Percentiles rank a stretch among this genome's conserved stretches.
These are phyloP conservation scores for Schizopygopsis malacanthus DNA, from an alignment of 2,797 vertebrate genomes.

Conservation along the genomic window DNA sequence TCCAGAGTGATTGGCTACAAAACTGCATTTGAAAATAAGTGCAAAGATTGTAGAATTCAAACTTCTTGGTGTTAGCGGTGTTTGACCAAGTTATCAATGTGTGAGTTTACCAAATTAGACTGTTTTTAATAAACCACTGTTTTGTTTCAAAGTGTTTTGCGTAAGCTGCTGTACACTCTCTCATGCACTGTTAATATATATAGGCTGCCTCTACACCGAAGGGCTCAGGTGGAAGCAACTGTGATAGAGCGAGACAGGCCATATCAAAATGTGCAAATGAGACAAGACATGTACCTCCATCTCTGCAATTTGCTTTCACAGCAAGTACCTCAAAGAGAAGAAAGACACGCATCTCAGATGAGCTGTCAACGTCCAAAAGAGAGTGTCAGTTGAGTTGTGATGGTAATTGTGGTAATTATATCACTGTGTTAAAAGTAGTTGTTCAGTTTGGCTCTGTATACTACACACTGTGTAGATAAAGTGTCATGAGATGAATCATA, in stretches of 20 bases:
- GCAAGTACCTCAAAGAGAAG: neutral
- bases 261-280: conserved; percentile 4
- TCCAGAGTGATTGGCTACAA: neutral
- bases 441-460: neutral
- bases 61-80: neutral
- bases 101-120: neutral
- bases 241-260: neutral
- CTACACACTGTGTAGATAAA: neutral
- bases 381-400: neutral
- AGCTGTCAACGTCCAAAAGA: conserved; percentile 2
- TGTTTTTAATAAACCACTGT: neutral
- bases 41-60: neutral
- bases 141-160: neutral
- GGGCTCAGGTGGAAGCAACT: conserved; percentile 2
- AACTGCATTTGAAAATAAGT: neutral
- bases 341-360: neutral
- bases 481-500: neutral
- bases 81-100: neutral
- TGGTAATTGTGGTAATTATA: conserved; percentile 10
- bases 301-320: neutral
- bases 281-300: conserved; percentile 13
- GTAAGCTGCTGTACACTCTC: neutral
- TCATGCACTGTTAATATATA: neutral
- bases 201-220: neutral
- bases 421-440: neutral